Conservation (phyloP, 2,113 vertebrate genomes). For the Clarias gariepinus region DNA sequence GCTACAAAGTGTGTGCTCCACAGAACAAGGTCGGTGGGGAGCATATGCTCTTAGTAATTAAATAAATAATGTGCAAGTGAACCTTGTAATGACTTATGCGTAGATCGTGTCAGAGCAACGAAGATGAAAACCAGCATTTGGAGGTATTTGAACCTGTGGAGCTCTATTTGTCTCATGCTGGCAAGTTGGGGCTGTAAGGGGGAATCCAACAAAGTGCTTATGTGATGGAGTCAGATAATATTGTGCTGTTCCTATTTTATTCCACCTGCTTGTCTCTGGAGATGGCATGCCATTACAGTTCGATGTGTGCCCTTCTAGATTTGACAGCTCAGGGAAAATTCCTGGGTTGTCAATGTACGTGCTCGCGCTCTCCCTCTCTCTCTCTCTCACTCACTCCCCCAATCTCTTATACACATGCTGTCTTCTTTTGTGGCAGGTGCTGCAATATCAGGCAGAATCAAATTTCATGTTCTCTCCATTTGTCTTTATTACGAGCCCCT, state of each 20-base stretch:
- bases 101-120: slow-evolving; percentile 5
- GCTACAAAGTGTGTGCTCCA: slow-evolving; percentile 68
- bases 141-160: not conserved
- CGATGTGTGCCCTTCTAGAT: slow-evolving; percentile 61
- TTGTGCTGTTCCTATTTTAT: slow-evolving; percentile 37
- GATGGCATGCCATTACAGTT: slow-evolving; percentile 60
- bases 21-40: slow-evolving; percentile 67
- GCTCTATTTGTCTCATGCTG: slow-evolving; percentile 28
- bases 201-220: slow-evolving; percentile 14
- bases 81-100: slow-evolving; percentile 32
- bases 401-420: slow-evolving; percentile 2
- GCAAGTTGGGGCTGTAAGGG: not conserved
- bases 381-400: slow-evolving; percentile 35
- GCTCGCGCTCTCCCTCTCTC: slow-evolving; percentile 53
- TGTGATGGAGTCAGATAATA: slow-evolving; percentile 58
- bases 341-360: slow-evolving; percentile 65
- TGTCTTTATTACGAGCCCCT: slow-evolving; percentile 75
- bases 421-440: slow-evolving; percentile 59
- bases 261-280: slow-evolving; percentile 44
- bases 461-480: slow-evolving; percentile 74
- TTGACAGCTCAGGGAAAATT: slow-evolving; percentile 69
- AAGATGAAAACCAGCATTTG: slow-evolving; percentile 26
- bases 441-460: slow-evolving; percentile 69
- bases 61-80: slow-evolving; percentile 61
- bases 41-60: slow-evolving; percentile 70